Conservation (phyloP, 2,113 vertebrate species). For the Dasyprocta punctata region DNA sequence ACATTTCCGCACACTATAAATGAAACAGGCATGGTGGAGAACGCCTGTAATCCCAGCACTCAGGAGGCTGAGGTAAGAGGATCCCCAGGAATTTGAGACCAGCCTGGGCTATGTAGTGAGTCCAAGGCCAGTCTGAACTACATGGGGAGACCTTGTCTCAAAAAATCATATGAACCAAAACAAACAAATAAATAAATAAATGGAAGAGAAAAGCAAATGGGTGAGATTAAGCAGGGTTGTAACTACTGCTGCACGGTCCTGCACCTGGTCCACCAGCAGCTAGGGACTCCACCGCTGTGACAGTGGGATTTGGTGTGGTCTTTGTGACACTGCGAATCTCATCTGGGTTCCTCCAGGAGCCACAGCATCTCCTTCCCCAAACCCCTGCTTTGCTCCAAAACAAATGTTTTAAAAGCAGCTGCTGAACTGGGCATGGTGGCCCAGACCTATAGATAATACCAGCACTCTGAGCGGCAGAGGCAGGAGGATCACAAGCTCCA, state of each 20-base stretch:
- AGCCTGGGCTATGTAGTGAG: neutral
- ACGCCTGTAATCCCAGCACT: neutral
- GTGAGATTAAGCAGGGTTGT: neutral
- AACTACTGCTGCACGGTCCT: neutral
- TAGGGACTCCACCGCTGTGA: neutral
- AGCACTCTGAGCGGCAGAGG: too few relatives aligned
- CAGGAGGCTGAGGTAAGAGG: neutral
- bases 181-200: neutral
- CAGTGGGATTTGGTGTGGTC: neutral
- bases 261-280: neutral
- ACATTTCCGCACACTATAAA: neutral
- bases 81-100: neutral
- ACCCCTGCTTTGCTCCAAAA: neutral
- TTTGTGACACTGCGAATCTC: neutral
- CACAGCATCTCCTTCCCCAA: neutral
- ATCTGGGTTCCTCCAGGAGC: neutral
- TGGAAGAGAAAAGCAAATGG: neutral
- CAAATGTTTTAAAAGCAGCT: neutral
- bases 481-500: too few relatives aligned
- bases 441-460: too few relatives aligned
- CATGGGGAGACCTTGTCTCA: neutral
- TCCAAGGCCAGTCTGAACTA: neutral
- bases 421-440: neutral
- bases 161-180: neutral
- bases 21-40: neutral